Conservation (phyloP, 2,797 vertebrate species). For the Momotus momota region DNA sequence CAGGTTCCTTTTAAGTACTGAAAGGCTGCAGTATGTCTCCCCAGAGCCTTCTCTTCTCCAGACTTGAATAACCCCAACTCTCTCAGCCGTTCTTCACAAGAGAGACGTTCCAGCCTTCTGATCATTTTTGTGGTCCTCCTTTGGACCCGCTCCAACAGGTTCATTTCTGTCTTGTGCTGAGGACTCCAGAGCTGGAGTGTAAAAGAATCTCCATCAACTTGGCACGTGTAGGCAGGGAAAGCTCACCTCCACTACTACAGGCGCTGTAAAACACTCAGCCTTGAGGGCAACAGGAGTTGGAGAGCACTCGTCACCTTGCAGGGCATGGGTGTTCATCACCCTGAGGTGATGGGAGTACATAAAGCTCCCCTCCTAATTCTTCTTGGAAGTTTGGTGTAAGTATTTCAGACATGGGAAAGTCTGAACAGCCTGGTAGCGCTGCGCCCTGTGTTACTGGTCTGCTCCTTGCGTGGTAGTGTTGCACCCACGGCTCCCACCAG, state of each 20-base stretch:
- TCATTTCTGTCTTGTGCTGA: neutral
- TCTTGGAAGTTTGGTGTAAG: neutral
- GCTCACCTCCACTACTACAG: neutral
- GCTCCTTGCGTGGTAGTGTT: rapidly evolving
- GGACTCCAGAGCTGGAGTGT: neutral
- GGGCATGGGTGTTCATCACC: neutral
- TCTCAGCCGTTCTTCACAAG: neutral
- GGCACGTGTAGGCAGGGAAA: rapidly evolving
- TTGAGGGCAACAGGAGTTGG: neutral
- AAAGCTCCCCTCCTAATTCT: neutral
- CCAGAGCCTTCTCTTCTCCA: neutral
- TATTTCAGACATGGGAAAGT: neutral
- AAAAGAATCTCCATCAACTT: rapidly evolving
- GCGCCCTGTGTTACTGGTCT: rapidly evolving
- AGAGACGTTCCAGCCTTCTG: neutral
- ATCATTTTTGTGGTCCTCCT: neutral
- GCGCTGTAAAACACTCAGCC: rapidly evolving
- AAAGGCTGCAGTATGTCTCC: neutral
- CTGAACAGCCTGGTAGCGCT: neutral
- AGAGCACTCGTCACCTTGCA: neutral
- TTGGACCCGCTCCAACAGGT: neutral
- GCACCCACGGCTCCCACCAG: neutral
- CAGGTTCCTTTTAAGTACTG: neutral
- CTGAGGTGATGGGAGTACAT: neutral
- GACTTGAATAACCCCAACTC: neutral